Evolutionary conservation across 2,888 invertebrate genomes (phyloP), one percentile per base, ranked within the genome.

Genomic region (Liopterus haemorrhoidalis): DNA sequence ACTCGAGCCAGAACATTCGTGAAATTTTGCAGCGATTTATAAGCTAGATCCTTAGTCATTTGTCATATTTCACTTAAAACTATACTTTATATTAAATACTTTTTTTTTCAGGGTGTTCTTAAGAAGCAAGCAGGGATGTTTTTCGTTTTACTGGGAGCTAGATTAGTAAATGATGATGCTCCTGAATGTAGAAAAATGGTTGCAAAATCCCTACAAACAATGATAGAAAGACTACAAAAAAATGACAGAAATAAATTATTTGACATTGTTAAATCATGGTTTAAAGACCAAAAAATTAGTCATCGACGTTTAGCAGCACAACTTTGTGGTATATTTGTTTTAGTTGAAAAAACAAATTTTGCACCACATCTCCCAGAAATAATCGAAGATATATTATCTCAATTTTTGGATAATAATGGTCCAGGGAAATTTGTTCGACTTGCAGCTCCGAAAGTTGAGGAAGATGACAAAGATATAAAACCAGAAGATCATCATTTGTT

Each of bases 81-180:
- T 27, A n/a, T 41, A 21, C 14, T 35, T 20, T 42, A 33, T 35
- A 18, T 35, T 37, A 8, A 8, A 32, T 41, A 42, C 22, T 44
- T 49, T 50, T 51, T 19, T 48, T 63, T 62, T 14, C 66, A 87
- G 84, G 66, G 71, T 18, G 69, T 77, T 28, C 63, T 89, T 14
- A 66, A 70, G 2, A 69, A 74, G 27, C 75, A 82, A 50, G 72
- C 78, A 2, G 79, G 79, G 11, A 72, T 84, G 18, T 72, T 94
- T 12, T 81, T 90, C 40, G 65, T 92, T 0, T 78, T 85, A 0
- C 67, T 94, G 16, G 82, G 88, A 6, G 80, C 82, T 0, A 73
- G 85, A 36, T 72, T 95, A 61, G 74, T 91, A 6, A 89, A 92
- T 61, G 95, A 96, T 57, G 78, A 82, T 3, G 81, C 84, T 22